Conservation (phyloP, 2,888 invertebrate species). For the Mylabris sibirica region DNA sequence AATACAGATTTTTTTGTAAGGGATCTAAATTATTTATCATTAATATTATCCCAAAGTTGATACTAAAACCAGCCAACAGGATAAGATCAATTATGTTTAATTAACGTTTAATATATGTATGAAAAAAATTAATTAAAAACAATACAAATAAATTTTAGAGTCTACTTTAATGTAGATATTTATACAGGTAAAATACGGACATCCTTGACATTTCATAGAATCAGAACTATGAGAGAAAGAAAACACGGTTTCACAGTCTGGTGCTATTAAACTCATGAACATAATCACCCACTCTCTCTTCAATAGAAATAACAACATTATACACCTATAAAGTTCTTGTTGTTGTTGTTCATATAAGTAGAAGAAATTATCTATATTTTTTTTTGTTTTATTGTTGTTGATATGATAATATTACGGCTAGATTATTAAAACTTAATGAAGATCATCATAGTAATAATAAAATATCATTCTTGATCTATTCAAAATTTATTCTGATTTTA, state of each 20-base stretch:
- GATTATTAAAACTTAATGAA: too few relatives aligned
- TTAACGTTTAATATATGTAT: neutral
- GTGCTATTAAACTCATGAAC: slow-evolving; percentile 27
- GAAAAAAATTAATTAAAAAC: neutral
- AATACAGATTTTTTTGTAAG: too few relatives aligned
- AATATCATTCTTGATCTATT: too few relatives aligned
- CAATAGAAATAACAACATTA: neutral
- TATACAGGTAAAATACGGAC: slow-evolving; percentile 32
- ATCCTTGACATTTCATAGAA: slow-evolving; percentile 45
- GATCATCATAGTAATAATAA: too few relatives aligned
- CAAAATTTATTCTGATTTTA: too few relatives aligned
- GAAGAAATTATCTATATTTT: neutral
- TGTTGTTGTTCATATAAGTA: neutral
- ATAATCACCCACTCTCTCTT: slow-evolving; percentile 15
- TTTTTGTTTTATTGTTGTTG: neutral
- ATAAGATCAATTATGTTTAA: neutral
- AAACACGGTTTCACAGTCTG: slow-evolving; percentile 26
- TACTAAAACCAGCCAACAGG: too few relatives aligned
- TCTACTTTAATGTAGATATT: neutral
- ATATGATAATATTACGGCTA: neutral
- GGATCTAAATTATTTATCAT: too few relatives aligned
- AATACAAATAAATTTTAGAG: neutral
- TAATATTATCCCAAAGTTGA: too few relatives aligned
- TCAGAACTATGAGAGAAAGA: slow-evolving; percentile 28
- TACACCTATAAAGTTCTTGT: neutral